These are phyloP conservation scores for Fistularia commersonii DNA, from an alignment of 2,797 vertebrate species.

Conservation along the genomic window DNA sequence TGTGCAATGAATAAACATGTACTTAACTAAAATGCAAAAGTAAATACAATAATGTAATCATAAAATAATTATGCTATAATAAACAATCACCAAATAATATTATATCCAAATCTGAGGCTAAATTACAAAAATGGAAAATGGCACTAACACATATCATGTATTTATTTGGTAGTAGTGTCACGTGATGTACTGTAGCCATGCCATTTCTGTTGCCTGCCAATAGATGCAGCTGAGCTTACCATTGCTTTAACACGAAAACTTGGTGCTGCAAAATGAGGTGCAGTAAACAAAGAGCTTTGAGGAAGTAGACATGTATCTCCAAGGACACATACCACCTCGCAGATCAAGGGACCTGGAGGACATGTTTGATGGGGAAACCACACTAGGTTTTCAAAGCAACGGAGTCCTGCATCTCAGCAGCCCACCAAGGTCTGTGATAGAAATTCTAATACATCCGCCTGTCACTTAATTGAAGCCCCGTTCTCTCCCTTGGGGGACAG, in stretches of 20 bases:
- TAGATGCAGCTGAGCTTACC: slow-evolving; percentile 1
- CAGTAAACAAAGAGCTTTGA: slow-evolving; percentile 67
- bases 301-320: slow-evolving; percentile 70
- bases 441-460: slow-evolving; percentile 64
- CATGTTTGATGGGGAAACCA: slow-evolving; percentile 72
- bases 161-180: slow-evolving; percentile 39
- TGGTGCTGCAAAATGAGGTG: slow-evolving; percentile 62
- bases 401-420: slow-evolving; percentile 56
- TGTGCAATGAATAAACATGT: no score
- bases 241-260: slow-evolving; percentile 42
- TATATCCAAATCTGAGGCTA: no score
- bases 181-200: slow-evolving; percentile 30
- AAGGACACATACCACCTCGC: slow-evolving; percentile 76
- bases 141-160: slow-evolving; percentile 7
- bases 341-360: slow-evolving; percentile 73
- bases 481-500: slow-evolving; percentile 50
- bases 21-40: no score
- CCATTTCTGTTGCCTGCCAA: slow-evolving; percentile 32
- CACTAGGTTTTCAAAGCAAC: slow-evolving; percentile 68
- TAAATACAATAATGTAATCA: no score
- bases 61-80: no score
- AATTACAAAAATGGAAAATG: no score
- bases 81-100: no score
- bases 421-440: slow-evolving; percentile 56
- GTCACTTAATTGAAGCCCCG: slow-evolving; percentile 72